Evolutionary conservation across 30 jellyfish, hydroid and myxozoan genomes (phyloP).

Genomic region (Pelagia noctiluca): DNA sequence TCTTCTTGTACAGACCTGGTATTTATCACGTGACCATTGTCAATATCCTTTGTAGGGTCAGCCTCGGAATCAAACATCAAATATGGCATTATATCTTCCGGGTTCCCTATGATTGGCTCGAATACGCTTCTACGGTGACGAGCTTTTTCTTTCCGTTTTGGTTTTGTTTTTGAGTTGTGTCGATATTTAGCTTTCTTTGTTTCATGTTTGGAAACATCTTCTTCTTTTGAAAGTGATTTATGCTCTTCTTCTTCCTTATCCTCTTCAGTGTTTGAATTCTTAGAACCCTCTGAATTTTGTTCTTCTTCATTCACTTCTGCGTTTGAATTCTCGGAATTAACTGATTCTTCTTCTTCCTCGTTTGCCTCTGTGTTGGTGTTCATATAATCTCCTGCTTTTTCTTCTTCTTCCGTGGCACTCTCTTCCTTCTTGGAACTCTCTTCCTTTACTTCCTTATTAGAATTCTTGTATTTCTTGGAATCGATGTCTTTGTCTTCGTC

Average conservation of each 20-base stretch:
- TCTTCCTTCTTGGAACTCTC: background rate
- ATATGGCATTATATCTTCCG: slow-evolving; percentile 73
- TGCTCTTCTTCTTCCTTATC: background rate
- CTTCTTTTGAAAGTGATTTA: no score
- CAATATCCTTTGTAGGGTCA: slow-evolving; percentile 30
- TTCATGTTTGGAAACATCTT: background rate
- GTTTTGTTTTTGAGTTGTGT: background rate
- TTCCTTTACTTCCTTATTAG: background rate
- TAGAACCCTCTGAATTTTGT: background rate
- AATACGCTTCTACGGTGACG: slow-evolving; percentile 34
- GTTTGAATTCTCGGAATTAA: background rate
- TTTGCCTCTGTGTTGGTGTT: slow-evolving; percentile 1
- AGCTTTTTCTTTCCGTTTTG: slow-evolving; percentile 2
- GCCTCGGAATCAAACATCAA: slow-evolving; percentile 50
- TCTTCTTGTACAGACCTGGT: slow-evolving; percentile 53
- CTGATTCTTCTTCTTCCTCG: background rate
- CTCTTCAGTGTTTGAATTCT: background rate
- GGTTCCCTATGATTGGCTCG: slow-evolving; percentile 69
- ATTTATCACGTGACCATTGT: slow-evolving; percentile 29
- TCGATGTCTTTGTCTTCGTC: no score
- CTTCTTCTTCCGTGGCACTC: slow-evolving; percentile 20
- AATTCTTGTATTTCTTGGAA: background rate
- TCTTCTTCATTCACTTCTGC: background rate
- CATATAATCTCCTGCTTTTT: slow-evolving; percentile 4
- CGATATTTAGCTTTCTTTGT: no score